Percentiles rank a stretch among this genome's conserved stretches.
Conservation (phyloP, 1,140 invertebrate species). For the Drosophila truncata region DNA sequence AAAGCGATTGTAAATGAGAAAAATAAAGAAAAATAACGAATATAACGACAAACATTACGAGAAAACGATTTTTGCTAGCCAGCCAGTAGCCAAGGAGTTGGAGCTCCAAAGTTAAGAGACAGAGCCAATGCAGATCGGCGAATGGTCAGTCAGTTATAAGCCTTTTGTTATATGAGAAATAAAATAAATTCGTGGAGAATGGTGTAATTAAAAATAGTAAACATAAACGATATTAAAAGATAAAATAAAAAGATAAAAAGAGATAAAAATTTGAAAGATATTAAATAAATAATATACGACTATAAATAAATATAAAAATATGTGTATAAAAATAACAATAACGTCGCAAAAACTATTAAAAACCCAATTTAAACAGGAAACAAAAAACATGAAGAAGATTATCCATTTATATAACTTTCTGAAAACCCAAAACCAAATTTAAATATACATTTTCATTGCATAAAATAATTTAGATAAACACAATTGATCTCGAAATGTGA, state of each 20-base stretch:
- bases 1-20: slow-evolving; percentile 66
- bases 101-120: slow-evolving; percentile 38
- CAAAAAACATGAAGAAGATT: neutral
- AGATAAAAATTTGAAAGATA: neutral
- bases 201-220: slow-evolving; percentile 7
- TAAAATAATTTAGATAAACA: slow-evolving; percentile 1
- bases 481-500: slow-evolving; percentile 17
- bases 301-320: too few species aligned
- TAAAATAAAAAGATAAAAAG: too few species aligned
- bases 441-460: neutral
- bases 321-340: too few species aligned
- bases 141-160: slow-evolving; percentile 24
- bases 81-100: slow-evolving; percentile 55
- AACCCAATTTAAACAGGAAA: too few species aligned
- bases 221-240: too few species aligned
- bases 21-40: slow-evolving; percentile 34
- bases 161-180: slow-evolving; percentile 16
- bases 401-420: neutral
- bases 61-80: slow-evolving; percentile 45
- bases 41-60: slow-evolving; percentile 64
- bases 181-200: slow-evolving; percentile 3
- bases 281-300: neutral
- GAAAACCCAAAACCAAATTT: neutral
- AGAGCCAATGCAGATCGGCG: slow-evolving; percentile 10
- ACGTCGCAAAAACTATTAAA: too few species aligned